Evolutionary conservation across 1,140 invertebrate species (phyloP).

Genomic region (Ceratoteleas bidentatus): DNA sequence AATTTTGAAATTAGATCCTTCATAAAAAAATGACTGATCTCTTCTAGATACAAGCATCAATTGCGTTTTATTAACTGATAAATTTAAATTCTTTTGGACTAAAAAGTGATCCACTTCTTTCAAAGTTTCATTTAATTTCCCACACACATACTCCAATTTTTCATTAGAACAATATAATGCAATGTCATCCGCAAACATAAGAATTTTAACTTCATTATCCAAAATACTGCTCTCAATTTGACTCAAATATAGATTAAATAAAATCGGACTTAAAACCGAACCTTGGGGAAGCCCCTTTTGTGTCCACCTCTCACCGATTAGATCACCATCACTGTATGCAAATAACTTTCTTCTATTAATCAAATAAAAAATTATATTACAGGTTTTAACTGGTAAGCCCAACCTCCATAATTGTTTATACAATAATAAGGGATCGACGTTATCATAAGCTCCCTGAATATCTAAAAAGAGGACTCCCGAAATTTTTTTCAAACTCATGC

Average conservation of each 20-base stretch:
- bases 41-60: too few relatives aligned
- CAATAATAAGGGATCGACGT: constrained; percentile 6
- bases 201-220: neutral
- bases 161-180: neutral
- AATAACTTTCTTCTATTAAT: neutral
- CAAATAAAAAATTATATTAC: neutral
- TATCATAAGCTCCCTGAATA: constrained; percentile 14
- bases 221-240: neutral
- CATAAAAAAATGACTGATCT: too few relatives aligned
- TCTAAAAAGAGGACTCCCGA: constrained; percentile 3
- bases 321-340: neutral
- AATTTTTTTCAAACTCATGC: neutral
- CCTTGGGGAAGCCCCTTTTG: neutral
- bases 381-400: neutral
- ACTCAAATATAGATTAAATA: neutral
- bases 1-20: too few relatives aligned
- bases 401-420: neutral
- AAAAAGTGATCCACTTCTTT: too few relatives aligned
- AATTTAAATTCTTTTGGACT: too few relatives aligned
- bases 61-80: too few relatives aligned
- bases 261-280: neutral
- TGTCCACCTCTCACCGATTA: neutral
- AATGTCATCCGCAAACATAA: neutral
- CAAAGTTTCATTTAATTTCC: too few relatives aligned
- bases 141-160: too few relatives aligned